Base-by-base conservation (phyloP, 30 jellyfish, hydroid and myxozoan species). In the Chironex yamaguchii region DNA sequence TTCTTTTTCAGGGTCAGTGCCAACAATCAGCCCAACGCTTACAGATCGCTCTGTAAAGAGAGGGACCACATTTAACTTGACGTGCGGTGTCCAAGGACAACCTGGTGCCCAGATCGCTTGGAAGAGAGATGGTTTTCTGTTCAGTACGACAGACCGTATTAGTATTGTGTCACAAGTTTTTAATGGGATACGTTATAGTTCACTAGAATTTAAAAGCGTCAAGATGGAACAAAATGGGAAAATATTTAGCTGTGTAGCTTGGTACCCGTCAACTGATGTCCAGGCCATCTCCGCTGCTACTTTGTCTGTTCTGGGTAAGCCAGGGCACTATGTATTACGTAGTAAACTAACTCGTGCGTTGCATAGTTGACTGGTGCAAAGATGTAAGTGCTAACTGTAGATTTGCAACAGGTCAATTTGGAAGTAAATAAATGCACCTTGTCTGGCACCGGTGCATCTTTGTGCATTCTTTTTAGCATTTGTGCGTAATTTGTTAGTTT, bases 191-290 rank as follows among this genome's bases (percentile, higher is more conserved):
- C 52, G 26, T 32, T 34, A 42, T 54, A 86, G 91, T 14, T 74
- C 92, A 27, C 73, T 95, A 69, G 69, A 27, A 14, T 89, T 95
- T 84, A 70, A 63, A 62, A 85, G 76, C 24, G 67, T 95, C 31
- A 86, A 82, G 33, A 81, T 96, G 89, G 93, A 78, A 14, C 97
- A 95, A 90, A 76, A 95, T 81, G 99, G 96, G 3, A 71, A 73
- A 52, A 67, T 89, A 29, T 94, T 81, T 62, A 84, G 96, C 9
- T 95, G 99, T 68, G 68, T 90, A 11, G 97, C 99, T 2, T 83
- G 91, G 71, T 95, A 95, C 66, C 97, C 99, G 21, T 67, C 86
- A 31, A 87, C 86, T 27, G 63, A 85, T 32, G 89, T 95, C 35
- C 70, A 82, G 34, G 91, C 96, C 32, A 68, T 52, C 20, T 84